Evolutionary conservation across 2,888 invertebrate species (phyloP), one percentile per base, ranked within the genome.

Genomic region (Amblyjoppa proteus): DNA sequence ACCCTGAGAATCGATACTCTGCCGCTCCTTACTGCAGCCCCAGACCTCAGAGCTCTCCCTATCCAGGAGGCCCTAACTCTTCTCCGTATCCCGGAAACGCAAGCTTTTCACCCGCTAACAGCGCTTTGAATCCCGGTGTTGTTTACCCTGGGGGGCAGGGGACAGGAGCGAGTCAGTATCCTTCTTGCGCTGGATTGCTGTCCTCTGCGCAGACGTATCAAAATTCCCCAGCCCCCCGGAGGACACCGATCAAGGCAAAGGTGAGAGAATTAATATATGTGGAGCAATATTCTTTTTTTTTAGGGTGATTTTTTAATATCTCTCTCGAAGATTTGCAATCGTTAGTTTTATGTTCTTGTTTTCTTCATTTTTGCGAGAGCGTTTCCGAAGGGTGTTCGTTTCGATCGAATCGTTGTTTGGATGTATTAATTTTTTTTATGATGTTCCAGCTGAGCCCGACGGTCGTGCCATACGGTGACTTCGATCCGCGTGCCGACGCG

Each of bases 401-500:
- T 45, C 38, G n/a, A 20, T 25, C 45, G 41, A 11, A 16, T 74
- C n/a, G 61, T 16, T 31, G 3, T 64, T 79, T 81, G 34, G 28
- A 56, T 68, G 49, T 61, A 13, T 28, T 3, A 38, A 5, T 28
- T 83, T 86, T 66, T 87, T 74, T 78, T 88, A 75, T 64, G 16
- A 76, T 16, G 28, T 92, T 91, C 38, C 90, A 95, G 95, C 88
- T 93, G 6, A 93, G 93, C 5, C 95, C 95, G 31, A 95, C 95
- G 0, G 94, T 95, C 6, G 89, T 91, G n/a, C 93, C 95, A 1
- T 91, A 90, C 16, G 88, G 90, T 1, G 92, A 91, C 4, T 95
- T 95, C 82, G 94, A 95, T 89, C 90, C 95, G 1, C 91, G 94
- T 20, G 89, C 91, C 3, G 95, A 95, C 92, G 95, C 95, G 4